These are phyloP conservation scores for Globia sparganii DNA, from an alignment of 2,888 invertebrate species.

Conservation along the genomic window DNA sequence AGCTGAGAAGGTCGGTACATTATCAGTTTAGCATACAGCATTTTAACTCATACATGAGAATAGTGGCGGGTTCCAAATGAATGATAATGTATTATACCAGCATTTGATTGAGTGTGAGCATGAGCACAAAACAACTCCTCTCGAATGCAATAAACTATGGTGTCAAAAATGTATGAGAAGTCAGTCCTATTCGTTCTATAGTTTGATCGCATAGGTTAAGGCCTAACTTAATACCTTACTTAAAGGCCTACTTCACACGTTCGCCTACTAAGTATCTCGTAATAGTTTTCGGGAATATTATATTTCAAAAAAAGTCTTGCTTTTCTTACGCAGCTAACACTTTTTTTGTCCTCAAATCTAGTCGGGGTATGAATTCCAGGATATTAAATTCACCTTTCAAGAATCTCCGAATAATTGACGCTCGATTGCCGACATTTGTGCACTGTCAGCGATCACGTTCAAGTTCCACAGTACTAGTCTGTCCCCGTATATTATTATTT, in stretches of 20 bases:
- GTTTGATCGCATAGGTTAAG: not conserved
- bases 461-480: not conserved
- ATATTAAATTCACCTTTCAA: not conserved
- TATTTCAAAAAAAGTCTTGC: not conserved
- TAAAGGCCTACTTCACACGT: no score
- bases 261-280: no score
- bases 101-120: no score
- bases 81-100: not conserved
- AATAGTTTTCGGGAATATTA: no score
- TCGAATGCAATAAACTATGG: not conserved
- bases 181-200: not conserved
- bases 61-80: not conserved
- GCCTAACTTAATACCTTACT: not conserved
- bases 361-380: not conserved
- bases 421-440: not conserved
- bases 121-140: not conserved
- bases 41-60: not conserved
- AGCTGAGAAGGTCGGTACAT: conserved; percentile 82
- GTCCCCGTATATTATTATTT: no score
- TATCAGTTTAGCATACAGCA: not conserved
- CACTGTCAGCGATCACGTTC: not conserved
- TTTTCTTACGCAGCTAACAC: not conserved
- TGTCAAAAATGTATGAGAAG: not conserved
- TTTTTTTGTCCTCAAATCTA: not conserved
- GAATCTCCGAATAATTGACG: not conserved